A percentile compares a stretch with the other conserved stretches of the same genome.
Evolutionary conservation across 2,888 invertebrate genomes (phyloP).

Genomic region (Scelioninae gen. 2): DNA sequence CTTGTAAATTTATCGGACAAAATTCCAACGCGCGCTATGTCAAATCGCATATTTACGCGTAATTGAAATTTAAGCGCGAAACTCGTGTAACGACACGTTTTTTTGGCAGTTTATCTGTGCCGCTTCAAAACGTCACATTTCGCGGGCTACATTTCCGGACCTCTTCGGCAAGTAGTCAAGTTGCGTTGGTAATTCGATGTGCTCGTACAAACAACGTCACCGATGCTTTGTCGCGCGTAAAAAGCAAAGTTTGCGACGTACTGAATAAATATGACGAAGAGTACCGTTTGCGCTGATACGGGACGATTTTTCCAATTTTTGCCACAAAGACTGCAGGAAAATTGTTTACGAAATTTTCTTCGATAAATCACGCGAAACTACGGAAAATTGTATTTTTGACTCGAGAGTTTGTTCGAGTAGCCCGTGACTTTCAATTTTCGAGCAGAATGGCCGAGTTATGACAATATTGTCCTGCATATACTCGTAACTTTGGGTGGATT

Average conservation of each 20-base stretch:
- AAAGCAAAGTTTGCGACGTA: no score
- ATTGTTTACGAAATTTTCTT: slow-evolving; percentile 11
- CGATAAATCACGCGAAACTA: slow-evolving; percentile 12
- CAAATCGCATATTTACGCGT: slow-evolving; percentile 44
- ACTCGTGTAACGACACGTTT: slow-evolving; percentile 9
- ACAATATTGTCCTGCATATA: no score
- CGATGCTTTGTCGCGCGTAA: not conserved
- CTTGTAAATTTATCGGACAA: slow-evolving; percentile 43
- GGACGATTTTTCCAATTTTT: no score
- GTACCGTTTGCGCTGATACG: no score
- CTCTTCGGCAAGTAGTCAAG: slow-evolving; percentile 3
- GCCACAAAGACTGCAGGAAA: no score
- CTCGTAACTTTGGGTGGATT: no score
- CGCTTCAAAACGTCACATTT: slow-evolving; percentile 1
- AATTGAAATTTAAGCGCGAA: slow-evolving; percentile 16
- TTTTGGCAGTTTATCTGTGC: not conserved
- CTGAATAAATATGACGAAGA: not conserved
- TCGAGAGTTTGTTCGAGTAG: slow-evolving; percentile 20
- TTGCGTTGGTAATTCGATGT: slow-evolving; percentile 1
- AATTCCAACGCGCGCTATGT: slow-evolving; percentile 20
- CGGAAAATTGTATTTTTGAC: slow-evolving; percentile 37
- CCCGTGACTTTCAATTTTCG: slow-evolving; percentile 46
- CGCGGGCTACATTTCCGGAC: slow-evolving; percentile 6
- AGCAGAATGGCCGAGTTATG: no score
- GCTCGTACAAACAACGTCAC: not conserved